Conservation (phyloP, 1,140 invertebrate genomes). For the Popillia japonica region DNA sequence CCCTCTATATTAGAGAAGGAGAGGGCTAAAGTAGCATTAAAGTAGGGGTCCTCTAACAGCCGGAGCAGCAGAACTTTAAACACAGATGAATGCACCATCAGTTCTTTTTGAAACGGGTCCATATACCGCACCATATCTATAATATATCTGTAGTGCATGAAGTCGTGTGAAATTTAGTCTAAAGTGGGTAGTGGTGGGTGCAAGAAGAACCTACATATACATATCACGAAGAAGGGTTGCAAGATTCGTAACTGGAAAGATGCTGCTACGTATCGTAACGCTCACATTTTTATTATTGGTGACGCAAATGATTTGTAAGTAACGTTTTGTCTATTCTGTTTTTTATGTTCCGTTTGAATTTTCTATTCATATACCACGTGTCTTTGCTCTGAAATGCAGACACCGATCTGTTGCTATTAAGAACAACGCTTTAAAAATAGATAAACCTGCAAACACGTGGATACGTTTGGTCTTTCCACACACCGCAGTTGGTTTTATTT, state of each 20-base stretch:
- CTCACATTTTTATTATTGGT: not conserved
- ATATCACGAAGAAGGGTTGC: not conserved
- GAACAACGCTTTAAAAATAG: constrained; percentile 26
- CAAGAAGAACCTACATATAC: not conserved
- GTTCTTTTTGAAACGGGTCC: constrained; percentile 23
- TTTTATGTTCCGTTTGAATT: not conserved
- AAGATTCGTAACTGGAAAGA: not conserved
- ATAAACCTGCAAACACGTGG: constrained; percentile 21
- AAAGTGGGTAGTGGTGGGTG: not conserved
- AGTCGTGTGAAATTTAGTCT: constrained; percentile 25
- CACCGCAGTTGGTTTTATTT: constrained; percentile 1
- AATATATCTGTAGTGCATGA: constrained; percentile 1
- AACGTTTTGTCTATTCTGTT: constrained; percentile 8
- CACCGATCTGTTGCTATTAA: constrained; percentile 25
- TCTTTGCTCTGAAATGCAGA: constrained; percentile 28
- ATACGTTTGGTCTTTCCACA: constrained; percentile 7
- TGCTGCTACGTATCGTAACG: not conserved
- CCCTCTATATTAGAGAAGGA: constrained; percentile 25
- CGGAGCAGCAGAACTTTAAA: constrained; percentile 22
- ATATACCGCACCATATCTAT: not conserved
- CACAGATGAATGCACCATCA: constrained; percentile 31
- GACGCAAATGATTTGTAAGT: constrained; percentile 6
- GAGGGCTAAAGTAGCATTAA: constrained; percentile 5
- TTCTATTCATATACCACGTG: constrained; percentile 25
- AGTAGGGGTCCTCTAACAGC: constrained; percentile 15